phyloP scores from a whole-genome alignment of 2,888 invertebrate species.

The Pollenia angustigena region DNA sequence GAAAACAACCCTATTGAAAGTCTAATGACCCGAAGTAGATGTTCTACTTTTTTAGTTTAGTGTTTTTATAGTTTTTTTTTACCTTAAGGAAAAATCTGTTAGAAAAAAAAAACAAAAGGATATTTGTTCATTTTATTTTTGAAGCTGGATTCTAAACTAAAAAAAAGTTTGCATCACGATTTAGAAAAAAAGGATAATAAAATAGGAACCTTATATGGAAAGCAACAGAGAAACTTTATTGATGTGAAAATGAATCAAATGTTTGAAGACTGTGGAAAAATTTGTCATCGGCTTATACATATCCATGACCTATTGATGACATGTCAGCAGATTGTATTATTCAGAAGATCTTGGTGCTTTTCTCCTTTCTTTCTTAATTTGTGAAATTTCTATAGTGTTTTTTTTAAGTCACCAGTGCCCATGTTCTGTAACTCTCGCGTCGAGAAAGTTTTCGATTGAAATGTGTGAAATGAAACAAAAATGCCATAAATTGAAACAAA shows the following conservation, averaged over 20 bases:
- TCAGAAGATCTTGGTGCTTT: too few species aligned
- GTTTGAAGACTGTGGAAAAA: background rate
- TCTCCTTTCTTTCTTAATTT: too few species aligned
- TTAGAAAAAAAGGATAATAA: background rate
- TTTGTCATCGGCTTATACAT: background rate
- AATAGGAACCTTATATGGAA: background rate
- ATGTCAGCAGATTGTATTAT: too few species aligned
- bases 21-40: constrained; percentile 68
- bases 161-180: background rate
- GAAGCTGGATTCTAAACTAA: background rate
- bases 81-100: constrained; percentile 30
- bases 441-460: too few species aligned
- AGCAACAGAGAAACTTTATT: background rate
- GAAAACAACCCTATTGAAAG: constrained; percentile 51
- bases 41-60: constrained; percentile 64
- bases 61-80: constrained; percentile 50
- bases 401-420: too few species aligned
- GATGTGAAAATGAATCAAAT: constrained; percentile 3
- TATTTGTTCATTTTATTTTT: constrained; percentile 46
- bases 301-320: too few species aligned
- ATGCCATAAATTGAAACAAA: too few species aligned
- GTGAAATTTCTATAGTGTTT: too few species aligned
- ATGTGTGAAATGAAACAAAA: too few species aligned
- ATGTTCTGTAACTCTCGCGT: too few species aligned
- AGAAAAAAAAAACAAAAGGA: constrained; percentile 8